These are phyloP conservation scores for Trichopria drosophilae DNA, from an alignment of 2,888 invertebrate genomes.

Conservation along the genomic window DNA sequence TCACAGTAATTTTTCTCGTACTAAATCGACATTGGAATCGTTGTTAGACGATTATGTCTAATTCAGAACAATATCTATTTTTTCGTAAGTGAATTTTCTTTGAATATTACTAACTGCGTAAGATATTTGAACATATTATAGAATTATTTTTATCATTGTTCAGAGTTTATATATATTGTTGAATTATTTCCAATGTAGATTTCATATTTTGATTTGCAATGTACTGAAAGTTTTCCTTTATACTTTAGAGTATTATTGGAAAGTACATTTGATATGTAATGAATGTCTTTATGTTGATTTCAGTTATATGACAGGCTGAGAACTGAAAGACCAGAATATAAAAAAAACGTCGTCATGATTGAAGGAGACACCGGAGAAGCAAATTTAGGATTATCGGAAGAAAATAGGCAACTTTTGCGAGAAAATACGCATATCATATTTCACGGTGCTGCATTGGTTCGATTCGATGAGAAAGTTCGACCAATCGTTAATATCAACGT, in stretches of 20 bases:
- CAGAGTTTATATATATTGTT: too few relatives aligned
- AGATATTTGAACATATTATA: too few relatives aligned
- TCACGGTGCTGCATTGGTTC: constrained; percentile 76
- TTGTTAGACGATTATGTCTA: too few relatives aligned
- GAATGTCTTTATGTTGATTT: too few relatives aligned
- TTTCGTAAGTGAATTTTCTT: not conserved
- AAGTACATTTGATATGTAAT: too few relatives aligned
- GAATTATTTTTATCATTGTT: too few relatives aligned
- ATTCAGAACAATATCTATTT: too few relatives aligned
- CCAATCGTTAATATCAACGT: constrained; percentile 71
- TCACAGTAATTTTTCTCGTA: not conserved
- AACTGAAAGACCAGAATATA: constrained; percentile 58
- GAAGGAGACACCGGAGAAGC: constrained; percentile 61
- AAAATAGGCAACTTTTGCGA: constrained; percentile 59
- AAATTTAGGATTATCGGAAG: constrained; percentile 60
- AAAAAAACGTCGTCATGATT: constrained; percentile 63
- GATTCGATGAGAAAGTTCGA: constrained; percentile 72
- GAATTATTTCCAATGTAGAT: too few relatives aligned
- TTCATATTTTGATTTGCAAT: too few relatives aligned
- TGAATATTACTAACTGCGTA: not conserved
- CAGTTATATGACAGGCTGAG: constrained; percentile 62
- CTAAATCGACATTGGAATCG: too few relatives aligned
- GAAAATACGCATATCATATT: constrained; percentile 69
- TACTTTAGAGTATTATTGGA: too few relatives aligned
- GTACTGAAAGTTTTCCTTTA: too few relatives aligned